A percentile compares a stretch with the other conserved stretches of the same genome.
phyloP scores from a whole-genome alignment of 2,888 invertebrate genomes.

The Heliconius cydno region DNA sequence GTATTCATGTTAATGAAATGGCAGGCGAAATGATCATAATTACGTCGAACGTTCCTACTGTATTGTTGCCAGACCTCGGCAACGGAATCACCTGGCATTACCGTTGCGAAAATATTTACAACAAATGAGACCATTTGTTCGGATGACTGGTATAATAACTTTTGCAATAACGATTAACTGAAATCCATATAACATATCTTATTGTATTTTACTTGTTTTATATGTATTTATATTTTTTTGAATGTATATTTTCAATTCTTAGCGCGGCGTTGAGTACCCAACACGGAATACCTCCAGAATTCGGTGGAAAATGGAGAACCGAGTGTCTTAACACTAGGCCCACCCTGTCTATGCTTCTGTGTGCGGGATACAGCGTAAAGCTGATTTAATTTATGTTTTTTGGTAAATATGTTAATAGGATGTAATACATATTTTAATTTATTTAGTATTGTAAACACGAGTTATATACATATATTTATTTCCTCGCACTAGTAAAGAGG shows the following conservation, averaged over 20 bases:
- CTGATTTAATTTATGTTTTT: too few species aligned
- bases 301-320: too few species aligned
- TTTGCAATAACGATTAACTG: constrained; percentile 72
- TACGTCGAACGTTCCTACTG: constrained; percentile 76
- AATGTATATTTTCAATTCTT: neutral
- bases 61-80: constrained; percentile 71
- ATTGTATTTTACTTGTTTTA: constrained; percentile 32
- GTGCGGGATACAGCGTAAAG: too few species aligned
- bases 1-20: constrained; percentile 77
- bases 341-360: too few species aligned
- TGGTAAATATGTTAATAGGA: too few species aligned
- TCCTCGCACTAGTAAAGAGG: too few species aligned
- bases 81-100: constrained; percentile 79
- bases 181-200: constrained; percentile 56
- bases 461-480: too few species aligned
- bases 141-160: constrained; percentile 74
- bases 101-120: constrained; percentile 76
- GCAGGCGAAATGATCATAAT: constrained; percentile 78
- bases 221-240: neutral
- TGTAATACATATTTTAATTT: too few species aligned
- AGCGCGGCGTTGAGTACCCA: too few species aligned
- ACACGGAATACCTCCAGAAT: too few species aligned
- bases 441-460: too few species aligned
- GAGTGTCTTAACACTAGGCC: too few species aligned
- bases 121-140: constrained; percentile 76